phyloP scores from a whole-genome alignment of 2,113 vertebrate genomes.

The Apus apus region DNA sequence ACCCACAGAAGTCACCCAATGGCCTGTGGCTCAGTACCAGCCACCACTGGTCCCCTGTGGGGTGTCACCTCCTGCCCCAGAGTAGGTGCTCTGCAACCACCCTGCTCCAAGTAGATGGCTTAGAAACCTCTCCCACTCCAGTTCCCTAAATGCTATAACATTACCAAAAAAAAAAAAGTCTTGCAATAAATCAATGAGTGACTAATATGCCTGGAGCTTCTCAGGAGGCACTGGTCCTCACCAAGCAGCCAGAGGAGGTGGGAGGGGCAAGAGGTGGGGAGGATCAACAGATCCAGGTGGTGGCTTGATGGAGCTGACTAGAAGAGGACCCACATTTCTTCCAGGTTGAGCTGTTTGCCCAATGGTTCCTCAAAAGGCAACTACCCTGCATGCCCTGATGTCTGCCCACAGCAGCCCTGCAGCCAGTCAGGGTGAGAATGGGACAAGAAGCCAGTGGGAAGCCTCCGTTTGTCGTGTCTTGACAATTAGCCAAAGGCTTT shows the following conservation, averaged over 20 bases:
- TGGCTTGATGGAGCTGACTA: background rate
- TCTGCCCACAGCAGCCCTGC: background rate
- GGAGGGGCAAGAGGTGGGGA: background rate
- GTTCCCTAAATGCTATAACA: background rate
- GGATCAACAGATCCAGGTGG: fast-evolving
- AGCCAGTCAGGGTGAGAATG: fast-evolving
- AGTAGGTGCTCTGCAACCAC: background rate
- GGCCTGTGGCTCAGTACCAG: background rate
- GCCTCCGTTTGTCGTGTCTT: background rate
- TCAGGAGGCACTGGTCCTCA: background rate
- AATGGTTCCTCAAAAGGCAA: constrained; percentile 39
- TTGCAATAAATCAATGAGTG: constrained; percentile 45
- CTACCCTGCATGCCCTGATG: fast-evolving
- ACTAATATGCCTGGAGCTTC: constrained; percentile 52
- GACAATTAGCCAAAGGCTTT: background rate
- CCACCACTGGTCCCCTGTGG: fast-evolving
- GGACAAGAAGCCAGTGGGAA: background rate
- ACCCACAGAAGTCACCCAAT: background rate
- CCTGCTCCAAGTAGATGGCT: background rate
- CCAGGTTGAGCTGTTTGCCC: background rate
- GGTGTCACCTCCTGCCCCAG: constrained; percentile 47
- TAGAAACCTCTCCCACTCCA: constrained; percentile 55
- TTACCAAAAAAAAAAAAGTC: constrained; percentile 32
- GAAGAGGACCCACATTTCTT: background rate
- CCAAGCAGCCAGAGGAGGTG: background rate